Evolutionary conservation across 1,140 invertebrate genomes (phyloP).

Genomic region (Plectus sambesii): DNA sequence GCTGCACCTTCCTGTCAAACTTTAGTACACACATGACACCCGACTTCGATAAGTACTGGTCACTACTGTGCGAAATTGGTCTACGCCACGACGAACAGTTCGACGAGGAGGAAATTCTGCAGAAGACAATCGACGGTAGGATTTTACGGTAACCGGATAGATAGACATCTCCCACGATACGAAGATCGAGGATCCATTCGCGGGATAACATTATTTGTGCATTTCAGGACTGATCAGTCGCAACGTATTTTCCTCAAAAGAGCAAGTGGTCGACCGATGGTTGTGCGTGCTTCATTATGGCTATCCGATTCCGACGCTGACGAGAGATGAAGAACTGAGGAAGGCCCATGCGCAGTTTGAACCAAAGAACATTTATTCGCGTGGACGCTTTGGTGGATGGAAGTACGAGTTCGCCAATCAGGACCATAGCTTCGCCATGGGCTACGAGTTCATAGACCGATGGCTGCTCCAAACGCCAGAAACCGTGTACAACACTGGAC

Average conservation of each 20-base stretch:
- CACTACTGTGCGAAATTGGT: conserved; percentile 20
- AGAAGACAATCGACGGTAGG: conserved; percentile 18
- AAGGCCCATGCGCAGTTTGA: conserved; percentile 13
- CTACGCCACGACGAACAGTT: conserved; percentile 10
- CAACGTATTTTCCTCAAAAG: conserved; percentile 7
- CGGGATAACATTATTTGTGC: too few relatives aligned
- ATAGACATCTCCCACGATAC: too few relatives aligned
- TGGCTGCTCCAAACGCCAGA: conserved; percentile 16
- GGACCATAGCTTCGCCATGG: conserved; percentile 22
- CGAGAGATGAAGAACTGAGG: conserved; percentile 9
- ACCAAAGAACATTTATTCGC: conserved; percentile 13
- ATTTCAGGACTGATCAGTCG: conserved; percentile 12
- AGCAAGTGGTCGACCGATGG: conserved; percentile 9
- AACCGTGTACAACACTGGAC: neutral
- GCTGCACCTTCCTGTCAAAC: conserved; percentile 22
- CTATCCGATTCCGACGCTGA: conserved; percentile 18
- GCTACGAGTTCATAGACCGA: conserved; percentile 12
- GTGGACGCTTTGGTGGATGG: conserved; percentile 23
- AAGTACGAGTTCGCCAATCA: conserved; percentile 20
- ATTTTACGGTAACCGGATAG: too few relatives aligned
- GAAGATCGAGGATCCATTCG: neutral
- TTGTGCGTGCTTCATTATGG: conserved; percentile 16
- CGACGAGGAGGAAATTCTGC: conserved; percentile 10
- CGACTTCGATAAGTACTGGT: conserved; percentile 15
- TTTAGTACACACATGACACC: conserved; percentile 19